Conservation (phyloP, 2,797 vertebrate species). For the Myioborus miniatus region DNA sequence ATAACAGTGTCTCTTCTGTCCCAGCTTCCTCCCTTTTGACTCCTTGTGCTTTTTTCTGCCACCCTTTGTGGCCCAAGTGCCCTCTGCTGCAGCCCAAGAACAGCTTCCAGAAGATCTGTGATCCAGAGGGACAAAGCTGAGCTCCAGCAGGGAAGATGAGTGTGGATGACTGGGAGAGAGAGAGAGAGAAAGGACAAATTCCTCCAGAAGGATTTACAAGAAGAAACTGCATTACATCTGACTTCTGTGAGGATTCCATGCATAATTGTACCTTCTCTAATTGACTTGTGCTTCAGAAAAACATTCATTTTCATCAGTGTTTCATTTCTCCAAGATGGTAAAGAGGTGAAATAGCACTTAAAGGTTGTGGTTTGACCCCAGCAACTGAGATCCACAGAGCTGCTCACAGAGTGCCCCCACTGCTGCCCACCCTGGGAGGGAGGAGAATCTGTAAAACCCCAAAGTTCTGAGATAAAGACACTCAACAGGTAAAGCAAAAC, state of each 20-base stretch:
- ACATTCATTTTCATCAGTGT: neutral
- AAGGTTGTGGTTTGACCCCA: neutral
- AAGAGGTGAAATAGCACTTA: neutral
- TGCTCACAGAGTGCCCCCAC: rapidly evolving
- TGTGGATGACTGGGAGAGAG: neutral
- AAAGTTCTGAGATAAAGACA: neutral
- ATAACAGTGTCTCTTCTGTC: neutral
- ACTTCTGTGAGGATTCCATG: neutral
- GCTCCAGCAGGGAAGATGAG: neutral
- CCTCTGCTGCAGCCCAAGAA: neutral
- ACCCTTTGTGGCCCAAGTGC: neutral
- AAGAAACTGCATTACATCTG: neutral
- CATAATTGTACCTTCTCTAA: neutral
- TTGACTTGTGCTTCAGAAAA: neutral
- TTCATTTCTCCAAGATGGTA: neutral
- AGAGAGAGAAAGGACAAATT: neutral
- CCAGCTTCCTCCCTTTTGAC: neutral
- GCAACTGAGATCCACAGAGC: neutral
- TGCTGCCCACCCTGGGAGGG: rapidly evolving
- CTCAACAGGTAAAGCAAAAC: neutral
- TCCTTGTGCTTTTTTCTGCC: neutral
- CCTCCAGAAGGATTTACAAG: neutral
- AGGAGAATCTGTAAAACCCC: neutral
- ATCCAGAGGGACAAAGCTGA: neutral
- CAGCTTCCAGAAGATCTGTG: neutral